Conservation (phyloP, 2,113 vertebrate species). For the Cynoglossus semilaevis region DNA sequence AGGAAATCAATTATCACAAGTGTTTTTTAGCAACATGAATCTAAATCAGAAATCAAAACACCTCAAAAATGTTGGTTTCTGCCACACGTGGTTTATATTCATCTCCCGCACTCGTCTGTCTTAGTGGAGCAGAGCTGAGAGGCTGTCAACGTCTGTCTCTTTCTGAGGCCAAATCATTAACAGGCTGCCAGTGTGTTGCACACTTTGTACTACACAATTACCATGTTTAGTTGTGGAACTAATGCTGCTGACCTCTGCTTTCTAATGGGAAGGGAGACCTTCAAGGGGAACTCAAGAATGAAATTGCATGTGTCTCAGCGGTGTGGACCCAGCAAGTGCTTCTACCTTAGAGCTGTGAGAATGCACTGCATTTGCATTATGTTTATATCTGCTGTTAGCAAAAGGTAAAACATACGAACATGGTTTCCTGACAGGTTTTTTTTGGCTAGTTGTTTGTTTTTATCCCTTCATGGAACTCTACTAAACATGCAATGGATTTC, state of each 20-base stretch:
- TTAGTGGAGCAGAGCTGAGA: constrained; percentile 38
- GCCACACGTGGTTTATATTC: constrained; percentile 36
- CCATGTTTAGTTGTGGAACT: constrained; percentile 57
- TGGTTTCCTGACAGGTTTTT: too few relatives aligned
- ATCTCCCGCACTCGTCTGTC: constrained; percentile 38
- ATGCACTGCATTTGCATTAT: constrained; percentile 63
- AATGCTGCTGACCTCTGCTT: constrained; percentile 69
- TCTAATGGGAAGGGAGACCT: constrained; percentile 60
- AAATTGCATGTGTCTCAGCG: constrained; percentile 57
- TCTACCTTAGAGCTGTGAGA: constrained; percentile 49
- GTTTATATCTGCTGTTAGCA: constrained; percentile 58
- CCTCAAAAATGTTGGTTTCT: constrained; percentile 28
- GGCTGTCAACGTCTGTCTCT: constrained; percentile 55
- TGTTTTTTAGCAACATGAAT: constrained; percentile 2
- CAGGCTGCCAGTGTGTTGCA: constrained; percentile 43
- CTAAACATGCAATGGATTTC: too few relatives aligned
- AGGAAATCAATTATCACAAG: constrained; percentile 36
- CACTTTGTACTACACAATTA: constrained; percentile 60
- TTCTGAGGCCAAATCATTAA: constrained; percentile 59
- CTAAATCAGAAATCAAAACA: neutral
- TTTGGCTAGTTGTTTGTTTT: too few relatives aligned
- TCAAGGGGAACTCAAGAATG: constrained; percentile 66
- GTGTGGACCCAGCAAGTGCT: constrained; percentile 26
- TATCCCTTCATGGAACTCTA: too few relatives aligned
- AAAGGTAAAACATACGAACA: too few relatives aligned